A percentile compares a stretch with the other conserved stretches of the same genome.
phyloP scores from a whole-genome alignment of 2,113 vertebrate genomes.

The Neolamprologus sp. region DNA sequence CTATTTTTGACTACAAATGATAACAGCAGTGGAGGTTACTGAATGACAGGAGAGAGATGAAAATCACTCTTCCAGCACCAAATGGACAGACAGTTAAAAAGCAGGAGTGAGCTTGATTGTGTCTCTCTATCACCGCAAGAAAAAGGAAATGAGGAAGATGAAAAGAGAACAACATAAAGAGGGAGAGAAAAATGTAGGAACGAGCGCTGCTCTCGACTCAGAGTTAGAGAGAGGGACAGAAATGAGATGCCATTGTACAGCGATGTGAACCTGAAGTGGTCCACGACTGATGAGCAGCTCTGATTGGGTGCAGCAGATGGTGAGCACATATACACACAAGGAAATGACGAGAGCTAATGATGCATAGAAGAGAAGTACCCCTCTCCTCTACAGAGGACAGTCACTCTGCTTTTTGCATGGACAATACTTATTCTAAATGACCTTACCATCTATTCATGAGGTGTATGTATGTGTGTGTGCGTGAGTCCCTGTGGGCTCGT shows the following conservation, averaged over 20 bases:
- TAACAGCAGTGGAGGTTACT: not conserved
- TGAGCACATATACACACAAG: not conserved
- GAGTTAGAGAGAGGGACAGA: not conserved
- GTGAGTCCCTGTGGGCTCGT: not conserved
- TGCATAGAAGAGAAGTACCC: slow-evolving; percentile 43
- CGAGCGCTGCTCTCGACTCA: not conserved
- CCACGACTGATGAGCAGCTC: slow-evolving; percentile 11
- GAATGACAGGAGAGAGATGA: slow-evolving; percentile 8
- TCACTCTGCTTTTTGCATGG: slow-evolving; percentile 8
- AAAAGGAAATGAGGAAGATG: not conserved
- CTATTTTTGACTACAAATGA: slow-evolving; percentile 17
- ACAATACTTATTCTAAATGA: slow-evolving; percentile 19
- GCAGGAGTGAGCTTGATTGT: not conserved
- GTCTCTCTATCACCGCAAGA: not conserved
- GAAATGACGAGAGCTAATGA: slow-evolving; percentile 43
- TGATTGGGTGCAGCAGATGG: slow-evolving; percentile 36
- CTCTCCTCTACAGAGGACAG: slow-evolving; percentile 42
- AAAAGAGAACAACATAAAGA: not conserved
- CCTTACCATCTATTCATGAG: slow-evolving; percentile 36
- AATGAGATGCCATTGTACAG: slow-evolving; percentile 10
- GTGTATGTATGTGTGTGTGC: not conserved
- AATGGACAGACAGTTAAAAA: slow-evolving; percentile 16
- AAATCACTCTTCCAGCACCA: slow-evolving; percentile 23
- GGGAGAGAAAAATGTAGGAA: not conserved
- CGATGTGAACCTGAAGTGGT: slow-evolving; percentile 7